Conservation (phyloP, 1,140 invertebrate species). For the Eumaeus atala region DNA sequence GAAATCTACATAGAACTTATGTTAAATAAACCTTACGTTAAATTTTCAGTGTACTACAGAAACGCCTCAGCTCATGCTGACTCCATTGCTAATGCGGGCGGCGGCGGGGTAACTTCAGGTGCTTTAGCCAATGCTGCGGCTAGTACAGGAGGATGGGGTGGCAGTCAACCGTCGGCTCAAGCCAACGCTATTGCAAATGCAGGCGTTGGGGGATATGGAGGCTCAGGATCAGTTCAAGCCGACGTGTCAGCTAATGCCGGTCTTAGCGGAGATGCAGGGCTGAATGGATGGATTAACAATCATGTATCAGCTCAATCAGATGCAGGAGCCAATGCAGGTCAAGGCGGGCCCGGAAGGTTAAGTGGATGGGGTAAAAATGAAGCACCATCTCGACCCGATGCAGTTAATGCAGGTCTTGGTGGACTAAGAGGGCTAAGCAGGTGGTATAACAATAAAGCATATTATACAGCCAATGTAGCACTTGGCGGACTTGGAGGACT, state of each 20-base stretch:
- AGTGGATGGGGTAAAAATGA: too few relatives aligned
- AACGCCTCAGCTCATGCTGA: slow-evolving; percentile 11
- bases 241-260: not conserved
- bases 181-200: slow-evolving; percentile 16
- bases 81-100: slow-evolving; percentile 2
- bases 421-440: too few relatives aligned
- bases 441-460: too few relatives aligned
- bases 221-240: not conserved
- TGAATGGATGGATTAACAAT: slow-evolving; percentile 2
- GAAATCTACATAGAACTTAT: too few relatives aligned
- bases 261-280: slow-evolving; percentile 15
- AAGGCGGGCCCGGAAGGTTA: too few relatives aligned
- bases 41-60: not conserved
- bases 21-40: not conserved
- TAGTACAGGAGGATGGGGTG: slow-evolving; percentile 16
- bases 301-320: slow-evolving; percentile 18
- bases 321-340: slow-evolving; percentile 16
- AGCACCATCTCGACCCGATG: too few relatives aligned
- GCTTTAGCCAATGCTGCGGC: not conserved
- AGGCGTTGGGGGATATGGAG: slow-evolving; percentile 8
- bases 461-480: slow-evolving; percentile 4
- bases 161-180: slow-evolving; percentile 19
- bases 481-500: slow-evolving; percentile 5
- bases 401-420: too few relatives aligned
- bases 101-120: not conserved